A percentile compares a stretch with the other conserved stretches of the same genome.
Evolutionary conservation across 1,140 invertebrate species (phyloP).

Genomic region (Brachionus rubens): DNA sequence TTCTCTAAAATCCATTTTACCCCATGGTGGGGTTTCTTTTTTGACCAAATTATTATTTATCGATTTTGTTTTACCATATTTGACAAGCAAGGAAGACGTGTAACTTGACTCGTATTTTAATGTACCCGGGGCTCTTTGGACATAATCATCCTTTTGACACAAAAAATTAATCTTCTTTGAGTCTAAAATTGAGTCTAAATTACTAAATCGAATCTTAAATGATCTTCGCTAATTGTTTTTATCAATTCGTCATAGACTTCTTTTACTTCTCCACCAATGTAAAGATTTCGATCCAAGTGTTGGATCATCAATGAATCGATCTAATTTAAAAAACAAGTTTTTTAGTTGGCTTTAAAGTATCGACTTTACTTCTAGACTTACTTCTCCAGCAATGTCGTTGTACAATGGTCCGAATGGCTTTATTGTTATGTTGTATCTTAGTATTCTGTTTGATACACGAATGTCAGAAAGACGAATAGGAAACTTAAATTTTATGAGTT

Average conservation of each 20-base stretch:
- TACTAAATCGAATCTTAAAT: constrained; percentile 56
- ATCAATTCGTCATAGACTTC: constrained; percentile 60
- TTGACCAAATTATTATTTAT: constrained; percentile 53
- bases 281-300: constrained; percentile 57
- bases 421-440: constrained; percentile 56
- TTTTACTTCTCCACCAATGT: constrained; percentile 57
- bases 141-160: constrained; percentile 55
- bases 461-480: constrained; percentile 57
- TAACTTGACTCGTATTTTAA: constrained; percentile 50
- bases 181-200: background rate
- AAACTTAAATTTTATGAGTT: constrained; percentile 50
- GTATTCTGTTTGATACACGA: constrained; percentile 57
- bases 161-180: background rate
- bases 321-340: constrained; percentile 47
- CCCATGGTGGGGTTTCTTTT: constrained; percentile 53
- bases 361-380: constrained; percentile 46
- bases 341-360: too few relatives aligned
- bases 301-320: constrained; percentile 57
- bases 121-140: constrained; percentile 52
- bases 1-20: constrained; percentile 51
- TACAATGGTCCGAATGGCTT: constrained; percentile 54
- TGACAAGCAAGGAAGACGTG: constrained; percentile 53
- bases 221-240: constrained; percentile 56
- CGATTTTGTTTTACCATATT: constrained; percentile 50
- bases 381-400: constrained; percentile 58